Base-by-base conservation (phyloP, 2,888 invertebrate species). In the Spisula subtruncata region DNA sequence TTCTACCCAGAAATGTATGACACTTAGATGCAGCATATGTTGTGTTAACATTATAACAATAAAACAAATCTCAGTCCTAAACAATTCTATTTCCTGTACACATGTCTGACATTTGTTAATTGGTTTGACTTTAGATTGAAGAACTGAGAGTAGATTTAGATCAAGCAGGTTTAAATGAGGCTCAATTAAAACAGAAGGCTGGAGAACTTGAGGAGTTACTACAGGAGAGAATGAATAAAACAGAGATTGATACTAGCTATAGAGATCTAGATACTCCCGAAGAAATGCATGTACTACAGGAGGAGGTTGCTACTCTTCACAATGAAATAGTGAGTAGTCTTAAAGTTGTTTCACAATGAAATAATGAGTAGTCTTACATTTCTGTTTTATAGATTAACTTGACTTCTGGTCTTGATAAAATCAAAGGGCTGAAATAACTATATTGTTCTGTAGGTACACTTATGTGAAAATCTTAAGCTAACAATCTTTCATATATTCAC, bases 141-240 rank as follows among this genome's bases (percentile, higher is more conserved):
- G 92, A 92, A 32, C 56, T 93, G 16, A 75, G 86, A 35, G 84
- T 83, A 20, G 93, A 92, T 82, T 75, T 90, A 20, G 93, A 93
- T 20, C 88, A 90, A 46, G 86, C 88, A 10, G 79, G 81, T 6
- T 48, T 79, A 46, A 85, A 84, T 0, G 92, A 92, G 35, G 25
- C 81, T 12, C 91, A 91, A 66, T 56, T 92, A 54, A 89, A 82
- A 54, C 86, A 91, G 32, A 91, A 90, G 54, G 87, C 84, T 25
- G n/a, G 48, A 10, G 90, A 93, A 71, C 66, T 92, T 14, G 93
- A 93, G 60, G 92, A 89, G n/a, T 89, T 93, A 32, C 83, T 93
- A 10, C 80, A 91, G 81, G 86, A 92, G 41, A 85, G 83, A 35
- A 54, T 93, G 60, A 87, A 90, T 71, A 86, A 92, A 56, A 91